Base-by-base conservation (phyloP, 2,113 vertebrate species). In the Channa argus region DNA sequence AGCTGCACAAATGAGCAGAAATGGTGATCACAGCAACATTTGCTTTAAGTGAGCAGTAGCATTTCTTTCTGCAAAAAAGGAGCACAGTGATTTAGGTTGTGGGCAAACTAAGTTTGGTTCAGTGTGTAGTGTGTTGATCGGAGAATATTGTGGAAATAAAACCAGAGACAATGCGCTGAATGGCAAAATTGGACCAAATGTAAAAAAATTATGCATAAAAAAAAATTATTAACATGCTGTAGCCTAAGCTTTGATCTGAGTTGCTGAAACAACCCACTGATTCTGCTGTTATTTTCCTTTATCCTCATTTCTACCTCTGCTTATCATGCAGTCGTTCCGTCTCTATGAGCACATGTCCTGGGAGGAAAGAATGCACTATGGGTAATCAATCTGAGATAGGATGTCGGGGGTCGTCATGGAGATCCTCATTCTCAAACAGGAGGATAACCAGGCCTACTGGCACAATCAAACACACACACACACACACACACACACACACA, bases 311-410 rank as follows among this genome's bases (percentile, higher is more conserved):
- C 9, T 38, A 6, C 9, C 12, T 47, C 41, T 43, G 38, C 55
- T 73, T 41, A 62, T 74, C 54, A 7, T 41, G 63, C 44, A 0
- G 41, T 64, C 14, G 0, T 43, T 13, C 51, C 11, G 15, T 13
- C 33, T 58, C 56, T 13, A 39, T 87, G 47, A 82, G 59, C 46
- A 50, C 59, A 34, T 54, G 61, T 65, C 62, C 71, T 6, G 37
- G 77, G 83, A 74, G 64, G 60, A 59, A 52, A 67, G 6, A 63
- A 68, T 58, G 75, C 78, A 67, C 60, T 36, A 52, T 33, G 34
- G 79, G 56, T 67, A 84, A 87, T 83, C 76, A 64, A 80, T 71
- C 53, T 71, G 52, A 69, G 70, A 68, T n/a, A 44, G 61, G 75
- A 76, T 14, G 1, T 54, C 2, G 8, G 47, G 60, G 50, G 77